phyloP scores from a whole-genome alignment of 37 sponge, comb jelly and placozoan species.

The Halisarca cf. caerulea region DNA sequence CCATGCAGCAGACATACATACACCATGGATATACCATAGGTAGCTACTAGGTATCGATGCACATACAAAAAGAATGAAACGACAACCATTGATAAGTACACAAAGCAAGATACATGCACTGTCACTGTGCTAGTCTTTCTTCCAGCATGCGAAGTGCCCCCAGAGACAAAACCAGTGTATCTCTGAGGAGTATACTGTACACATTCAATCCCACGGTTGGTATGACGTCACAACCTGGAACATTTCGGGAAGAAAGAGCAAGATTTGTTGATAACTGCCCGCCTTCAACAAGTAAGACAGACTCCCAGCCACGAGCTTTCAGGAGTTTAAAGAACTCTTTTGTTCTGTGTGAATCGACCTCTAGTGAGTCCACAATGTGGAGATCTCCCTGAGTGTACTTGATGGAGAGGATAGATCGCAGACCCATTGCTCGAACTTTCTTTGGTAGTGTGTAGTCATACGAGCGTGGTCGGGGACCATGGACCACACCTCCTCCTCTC shows the following conservation, averaged over 20 bases:
- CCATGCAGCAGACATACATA: no score
- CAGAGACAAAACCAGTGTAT: constrained; percentile 67
- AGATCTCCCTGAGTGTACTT: constrained; percentile 87
- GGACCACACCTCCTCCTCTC: constrained; percentile 82
- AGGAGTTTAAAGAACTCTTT: constrained; percentile 42
- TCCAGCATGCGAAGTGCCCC: constrained; percentile 83
- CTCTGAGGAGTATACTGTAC: constrained; percentile 68
- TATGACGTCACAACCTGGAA: constrained; percentile 66
- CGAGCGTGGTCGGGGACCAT: constrained; percentile 78
- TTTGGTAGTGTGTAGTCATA: constrained; percentile 86
- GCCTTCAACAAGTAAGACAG: constrained; percentile 82
- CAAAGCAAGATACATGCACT: no score
- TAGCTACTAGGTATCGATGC: no score
- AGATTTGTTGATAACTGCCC: constrained; percentile 60
- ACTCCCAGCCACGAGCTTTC: constrained; percentile 56
- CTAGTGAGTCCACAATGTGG: constrained; percentile 73
- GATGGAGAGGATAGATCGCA: constrained; percentile 82
- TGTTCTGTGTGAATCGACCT: constrained; percentile 46
- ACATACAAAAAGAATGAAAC: no score
- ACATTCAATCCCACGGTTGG: constrained; percentile 80
- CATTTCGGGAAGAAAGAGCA: constrained; percentile 51
- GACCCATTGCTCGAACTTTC: constrained; percentile 62
- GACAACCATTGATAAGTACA: no score
- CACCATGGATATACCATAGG: no score
- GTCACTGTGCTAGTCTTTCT: constrained; percentile 42